Base-by-base conservation (phyloP, 2,888 invertebrate species). In the Piscicola geometra region DNA sequence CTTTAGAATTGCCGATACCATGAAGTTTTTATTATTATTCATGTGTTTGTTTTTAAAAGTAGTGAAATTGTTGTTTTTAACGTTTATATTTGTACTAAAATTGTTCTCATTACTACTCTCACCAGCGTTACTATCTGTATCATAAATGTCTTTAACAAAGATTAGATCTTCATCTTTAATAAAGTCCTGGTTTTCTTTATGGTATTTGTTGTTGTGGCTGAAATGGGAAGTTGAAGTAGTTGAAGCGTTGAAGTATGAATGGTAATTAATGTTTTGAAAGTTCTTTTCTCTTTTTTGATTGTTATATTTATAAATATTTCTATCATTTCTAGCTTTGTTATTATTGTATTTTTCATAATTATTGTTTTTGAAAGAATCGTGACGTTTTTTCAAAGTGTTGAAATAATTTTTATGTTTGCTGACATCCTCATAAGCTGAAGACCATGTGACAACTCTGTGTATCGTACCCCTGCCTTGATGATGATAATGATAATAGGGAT, bases 381-480 rank as follows among this genome's bases (percentile, higher is more conserved):
- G 60, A n/a, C 25, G 60, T 25, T 3, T 9, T 56, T 25, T 18
- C 15, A 56, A 15, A n/a, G 60, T 15, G 3, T 56, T 5, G 9
- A 18, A n/a, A 41, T 9, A 15, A 5, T 41, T 41, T 15, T 41
- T 5, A 9, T 41, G 5, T 41, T 41, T 56, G 52, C 15, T 28
- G 18, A 15, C 5, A 52, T 52, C 21, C 15, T 15, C 1, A 32
- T 32, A 28, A 30, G 2, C 52, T 32, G 5, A 28, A 21, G 25
- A 1, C 71, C 71, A 71, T 25, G 71, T 50, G 30, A 30, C 52
- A 18, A 71, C 50, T 71, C 52, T 25, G 52, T 50, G 33, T 15
- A 71, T 52, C 18, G 47, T 71, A 5, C 71, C 71, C 18, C 71
- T 41, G 47, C 71, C 71, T 70, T 21, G 32, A n/a, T n/a, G n/a